These are phyloP conservation scores for Diplodus puntazzo DNA, from an alignment of 2,797 vertebrate species.

Conservation along the genomic window DNA sequence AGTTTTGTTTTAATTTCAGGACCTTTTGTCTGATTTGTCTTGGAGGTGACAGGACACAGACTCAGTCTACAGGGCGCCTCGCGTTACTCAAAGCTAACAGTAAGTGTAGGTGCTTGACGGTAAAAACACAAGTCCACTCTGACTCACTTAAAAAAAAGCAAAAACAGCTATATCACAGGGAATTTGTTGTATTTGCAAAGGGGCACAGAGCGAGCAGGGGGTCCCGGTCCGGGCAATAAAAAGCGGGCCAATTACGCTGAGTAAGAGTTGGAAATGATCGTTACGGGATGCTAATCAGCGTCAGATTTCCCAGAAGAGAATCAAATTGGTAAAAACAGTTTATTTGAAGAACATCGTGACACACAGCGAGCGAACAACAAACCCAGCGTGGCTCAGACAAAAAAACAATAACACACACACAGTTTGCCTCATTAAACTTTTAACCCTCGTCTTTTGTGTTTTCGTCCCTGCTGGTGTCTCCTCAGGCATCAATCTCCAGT, in stretches of 20 bases:
- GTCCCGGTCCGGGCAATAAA: constrained; percentile 22
- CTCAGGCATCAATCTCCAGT: neutral
- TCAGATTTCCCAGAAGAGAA: constrained; percentile 37
- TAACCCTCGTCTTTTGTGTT: neutral
- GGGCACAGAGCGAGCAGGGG: constrained; percentile 5
- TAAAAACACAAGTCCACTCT: constrained; percentile 13
- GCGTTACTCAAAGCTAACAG: too few species aligned
- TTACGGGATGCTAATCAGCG: constrained; percentile 3
- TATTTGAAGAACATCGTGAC: neutral
- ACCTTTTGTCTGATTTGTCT: too few species aligned
- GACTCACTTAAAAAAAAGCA: neutral
- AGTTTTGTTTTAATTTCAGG: too few species aligned
- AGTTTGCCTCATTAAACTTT: neutral
- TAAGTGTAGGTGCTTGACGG: neutral
- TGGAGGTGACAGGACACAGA: too few species aligned
- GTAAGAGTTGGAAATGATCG: constrained; percentile 20
- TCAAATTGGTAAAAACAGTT: neutral
- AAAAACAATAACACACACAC: too few species aligned
- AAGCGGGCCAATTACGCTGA: constrained; percentile 5
- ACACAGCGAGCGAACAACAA: constrained; percentile 10
- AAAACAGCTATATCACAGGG: neutral
- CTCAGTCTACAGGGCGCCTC: too few species aligned
- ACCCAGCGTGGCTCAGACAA: constrained; percentile 1
- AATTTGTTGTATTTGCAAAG: neutral
- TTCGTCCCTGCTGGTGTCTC: neutral